Base-by-base conservation (phyloP, 2,888 invertebrate genomes). In the Lithophane semibrunnea region DNA sequence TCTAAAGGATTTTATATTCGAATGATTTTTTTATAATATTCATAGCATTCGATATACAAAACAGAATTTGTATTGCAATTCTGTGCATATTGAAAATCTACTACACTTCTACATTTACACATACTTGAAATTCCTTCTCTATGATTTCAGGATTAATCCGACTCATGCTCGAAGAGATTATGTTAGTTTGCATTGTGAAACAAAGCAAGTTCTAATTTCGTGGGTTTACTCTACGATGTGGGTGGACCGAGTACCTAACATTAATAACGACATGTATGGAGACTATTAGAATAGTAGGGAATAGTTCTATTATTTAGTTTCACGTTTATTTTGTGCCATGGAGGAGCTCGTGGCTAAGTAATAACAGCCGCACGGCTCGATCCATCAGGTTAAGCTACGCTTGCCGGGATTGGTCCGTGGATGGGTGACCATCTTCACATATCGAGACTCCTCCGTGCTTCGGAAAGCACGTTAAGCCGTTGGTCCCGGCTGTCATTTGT, bases 101-200 rank as follows among this genome's bases (percentile, higher is more conserved):
- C 18, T 21, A 47, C 37, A 21, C 10, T 37, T 73, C 58, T 37
- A 56, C 0, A 37, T 52, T 68, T 2, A 37, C 2, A 47, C 56
- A 67, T 73, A 60, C 54, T 29, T 54, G 29, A 18, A 21, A 18
- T 10, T 37, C 4, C 58, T 47, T 13, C 16, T 9, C n/a, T 68
- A 18, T 49, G 37, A 73, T 77, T 77, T 60, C 21, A n/a, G 58
- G 73, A 81, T 77, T 77, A 81, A 54, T 56, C 13, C 12, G 18
- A 69, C 66, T 49, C 47, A 67, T 47, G 37, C 56, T 65, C 29
- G 42, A 73, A 63, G 61, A 70, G 69, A 77, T 81, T 67, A 67
- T 9, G 60, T 77, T 67, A 81, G 72, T 81, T 81, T 73, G 67
- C n/a, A 73, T 29, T 73, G 47, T 73, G 61, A 73, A 66, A 73